These are phyloP conservation scores for Lasioglossum albipes DNA, from an alignment of 1,140 invertebrate species.

Conservation along the genomic window DNA sequence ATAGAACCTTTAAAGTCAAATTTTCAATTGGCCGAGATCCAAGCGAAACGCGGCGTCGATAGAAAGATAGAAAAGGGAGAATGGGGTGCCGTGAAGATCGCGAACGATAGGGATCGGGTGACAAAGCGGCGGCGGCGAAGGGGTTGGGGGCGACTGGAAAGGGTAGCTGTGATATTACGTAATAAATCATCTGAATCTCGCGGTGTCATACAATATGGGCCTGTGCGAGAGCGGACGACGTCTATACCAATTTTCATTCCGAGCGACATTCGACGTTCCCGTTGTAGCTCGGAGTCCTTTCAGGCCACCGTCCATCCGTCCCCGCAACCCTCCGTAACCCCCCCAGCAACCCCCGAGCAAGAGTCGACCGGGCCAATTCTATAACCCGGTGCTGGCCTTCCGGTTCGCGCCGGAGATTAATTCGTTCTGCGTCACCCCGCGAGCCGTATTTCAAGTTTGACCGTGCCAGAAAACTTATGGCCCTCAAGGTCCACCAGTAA, in stretches of 20 bases:
- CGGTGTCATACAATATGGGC: slow-evolving; percentile 67
- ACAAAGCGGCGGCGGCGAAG: not conserved
- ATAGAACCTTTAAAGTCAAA: slow-evolving; percentile 63
- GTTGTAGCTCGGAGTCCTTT: slow-evolving; percentile 35
- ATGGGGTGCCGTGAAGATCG: not conserved
- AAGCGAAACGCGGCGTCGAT: slow-evolving; percentile 16
- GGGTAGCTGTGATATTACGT: slow-evolving; percentile 65
- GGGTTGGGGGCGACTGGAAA: slow-evolving; percentile 11
- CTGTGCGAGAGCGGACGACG: slow-evolving; percentile 61
- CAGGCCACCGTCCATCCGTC: slow-evolving; percentile 2
- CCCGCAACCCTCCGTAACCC: not conserved
- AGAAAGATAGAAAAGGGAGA: not conserved
- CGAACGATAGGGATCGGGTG: not conserved
- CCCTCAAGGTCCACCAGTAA: not conserved
- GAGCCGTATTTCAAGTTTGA: slow-evolving; percentile 47
- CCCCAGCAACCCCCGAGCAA: no score
- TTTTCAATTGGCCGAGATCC: slow-evolving; percentile 63
- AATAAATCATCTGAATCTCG: slow-evolving; percentile 70
- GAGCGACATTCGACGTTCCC: slow-evolving; percentile 59
- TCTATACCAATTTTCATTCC: slow-evolving; percentile 68
- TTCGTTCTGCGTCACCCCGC: slow-evolving; percentile 40
- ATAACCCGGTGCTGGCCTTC: slow-evolving; percentile 37
- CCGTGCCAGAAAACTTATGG: slow-evolving; percentile 3
- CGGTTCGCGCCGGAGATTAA: slow-evolving; percentile 52
- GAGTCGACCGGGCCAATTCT: slow-evolving; percentile 29